Percentiles rank a stretch among this genome's conserved stretches.
Conservation (phyloP, 2,888 invertebrate genomes). For the Luperina nickerlii region DNA sequence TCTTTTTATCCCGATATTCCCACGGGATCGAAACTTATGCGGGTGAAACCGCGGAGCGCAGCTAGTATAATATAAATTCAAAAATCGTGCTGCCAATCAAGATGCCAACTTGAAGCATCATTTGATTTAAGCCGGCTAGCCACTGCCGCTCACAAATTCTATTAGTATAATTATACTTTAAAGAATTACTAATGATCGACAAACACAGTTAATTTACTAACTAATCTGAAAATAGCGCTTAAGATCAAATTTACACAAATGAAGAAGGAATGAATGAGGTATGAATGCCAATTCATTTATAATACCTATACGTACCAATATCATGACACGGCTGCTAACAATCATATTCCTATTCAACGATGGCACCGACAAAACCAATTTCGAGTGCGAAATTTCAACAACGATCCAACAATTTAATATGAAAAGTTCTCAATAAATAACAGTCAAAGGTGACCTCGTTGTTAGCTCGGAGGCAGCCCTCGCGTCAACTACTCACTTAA, state of each 20-base stretch:
- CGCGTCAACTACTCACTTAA: constrained; percentile 67
- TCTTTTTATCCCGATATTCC: no score
- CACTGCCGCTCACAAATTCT: background rate
- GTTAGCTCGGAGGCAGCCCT: constrained; percentile 58
- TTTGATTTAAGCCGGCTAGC: background rate
- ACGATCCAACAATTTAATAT: constrained; percentile 17
- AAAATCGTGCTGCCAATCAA: background rate
- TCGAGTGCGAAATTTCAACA: constrained; percentile 29
- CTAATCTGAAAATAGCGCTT: background rate
- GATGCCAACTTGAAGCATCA: background rate
- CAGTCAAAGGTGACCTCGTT: constrained; percentile 68
- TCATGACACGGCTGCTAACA: background rate
- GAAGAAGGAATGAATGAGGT: no score
- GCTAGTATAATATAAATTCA: background rate
- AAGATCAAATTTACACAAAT: background rate
- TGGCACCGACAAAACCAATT: background rate
- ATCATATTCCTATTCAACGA: constrained; percentile 9
- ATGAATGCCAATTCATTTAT: background rate
- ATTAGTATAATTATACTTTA: background rate
- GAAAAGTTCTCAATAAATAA: constrained; percentile 49
- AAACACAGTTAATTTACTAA: background rate
- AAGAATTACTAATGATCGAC: background rate
- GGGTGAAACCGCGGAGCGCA: no score
- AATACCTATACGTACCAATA: background rate
- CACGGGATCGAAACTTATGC: no score